Evolutionary conservation across 2,113 vertebrate species (phyloP), one percentile per base, ranked within the genome.

Genomic region (Epinephelus lanceolatus): DNA sequence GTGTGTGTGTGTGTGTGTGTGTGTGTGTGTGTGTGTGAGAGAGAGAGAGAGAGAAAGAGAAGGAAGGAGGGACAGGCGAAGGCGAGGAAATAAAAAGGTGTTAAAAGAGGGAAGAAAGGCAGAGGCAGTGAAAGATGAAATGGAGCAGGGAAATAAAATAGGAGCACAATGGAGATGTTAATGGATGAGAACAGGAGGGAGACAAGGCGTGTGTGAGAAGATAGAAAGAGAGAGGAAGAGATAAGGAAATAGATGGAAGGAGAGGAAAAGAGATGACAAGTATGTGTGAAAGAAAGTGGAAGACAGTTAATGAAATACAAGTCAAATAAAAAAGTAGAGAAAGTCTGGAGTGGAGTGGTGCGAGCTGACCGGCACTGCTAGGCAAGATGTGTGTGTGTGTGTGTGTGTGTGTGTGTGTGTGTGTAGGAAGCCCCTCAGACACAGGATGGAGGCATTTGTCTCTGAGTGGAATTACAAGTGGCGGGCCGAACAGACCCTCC

Each of bases 391-490:
- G 42, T 66, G 63, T 47, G 63, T 21, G 40, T 40, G 66, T 60
- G 81, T 55, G 76, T 71, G 30, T 61, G 66, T 53, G 37, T 72
- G 67, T 85, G 77, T 78, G 73, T 45, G 55, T 47, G 73, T 71
- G 74, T 76, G 82, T 84, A 69, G 80, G 87, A 92, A 90, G 85
- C 85, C 83, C 84, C 79, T 83, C 86, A 72, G 84, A 84, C 49
- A 52, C 80, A 91, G 91, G 80, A 93, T 80, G 86, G 89, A 91
- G 88, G 90, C 86, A 86, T 90, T 94, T 89, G 88, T 92, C 91
- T 94, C 91, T 92, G 92, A 94, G 93, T 92, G 90, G 91, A 94
- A 94, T 94, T 91, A 91, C 92, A 93, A 94, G 94, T 93, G 93
- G 92, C 78, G 82, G 88, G 72, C 81, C 47, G 86, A 88, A 93